Conservation (phyloP, 53 echinoderm and acorn worm species). For the Holothuria scabra region DNA sequence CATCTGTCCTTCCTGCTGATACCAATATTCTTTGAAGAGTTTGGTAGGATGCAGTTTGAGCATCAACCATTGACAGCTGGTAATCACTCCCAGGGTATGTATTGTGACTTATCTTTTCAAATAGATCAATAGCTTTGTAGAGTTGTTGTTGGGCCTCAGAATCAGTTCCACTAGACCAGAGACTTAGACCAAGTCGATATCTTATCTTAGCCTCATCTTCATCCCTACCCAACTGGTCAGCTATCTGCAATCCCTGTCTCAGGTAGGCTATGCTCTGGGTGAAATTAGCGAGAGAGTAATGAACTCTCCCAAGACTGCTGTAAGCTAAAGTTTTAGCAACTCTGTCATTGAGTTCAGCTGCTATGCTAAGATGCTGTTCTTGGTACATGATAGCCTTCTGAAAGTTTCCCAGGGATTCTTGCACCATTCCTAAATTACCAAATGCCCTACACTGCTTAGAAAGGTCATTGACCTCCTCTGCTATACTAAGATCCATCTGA, state of each 20-base stretch:
- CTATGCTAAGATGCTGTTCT: constrained; percentile 98
- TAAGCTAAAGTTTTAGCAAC: constrained; percentile 89
- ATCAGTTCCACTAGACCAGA: constrained; percentile 87
- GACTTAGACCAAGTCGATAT: constrained; percentile 92
- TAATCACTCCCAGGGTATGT: constrained; percentile 85
- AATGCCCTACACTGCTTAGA: constrained; percentile 94
- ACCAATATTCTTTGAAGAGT: constrained; percentile 91
- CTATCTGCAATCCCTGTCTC: constrained; percentile 94
- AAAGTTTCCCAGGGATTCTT: constrained; percentile 93
- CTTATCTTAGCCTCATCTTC: constrained; percentile 99
- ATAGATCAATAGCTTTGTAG: constrained; percentile 89
- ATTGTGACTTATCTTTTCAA: constrained; percentile 90
- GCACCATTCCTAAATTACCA: constrained; percentile 94
- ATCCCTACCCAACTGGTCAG: constrained; percentile 92
- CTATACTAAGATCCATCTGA: constrained; percentile 88
- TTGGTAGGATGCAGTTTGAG: constrained; percentile 93
- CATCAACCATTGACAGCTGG: constrained; percentile 87
- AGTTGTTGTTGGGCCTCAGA: constrained; percentile 95
- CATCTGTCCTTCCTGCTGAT: constrained; percentile 73
- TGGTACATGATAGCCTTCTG: constrained; percentile 99
- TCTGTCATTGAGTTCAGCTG: constrained; percentile 91
- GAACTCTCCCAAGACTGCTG: constrained; percentile 92
- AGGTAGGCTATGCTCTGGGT: constrained; percentile 92
- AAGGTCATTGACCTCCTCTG: constrained; percentile 87
- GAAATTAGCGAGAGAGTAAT: constrained; percentile 92